These are phyloP conservation scores for Thereva nobilitata DNA, from an alignment of 2,888 invertebrate genomes.

Conservation along the genomic window DNA sequence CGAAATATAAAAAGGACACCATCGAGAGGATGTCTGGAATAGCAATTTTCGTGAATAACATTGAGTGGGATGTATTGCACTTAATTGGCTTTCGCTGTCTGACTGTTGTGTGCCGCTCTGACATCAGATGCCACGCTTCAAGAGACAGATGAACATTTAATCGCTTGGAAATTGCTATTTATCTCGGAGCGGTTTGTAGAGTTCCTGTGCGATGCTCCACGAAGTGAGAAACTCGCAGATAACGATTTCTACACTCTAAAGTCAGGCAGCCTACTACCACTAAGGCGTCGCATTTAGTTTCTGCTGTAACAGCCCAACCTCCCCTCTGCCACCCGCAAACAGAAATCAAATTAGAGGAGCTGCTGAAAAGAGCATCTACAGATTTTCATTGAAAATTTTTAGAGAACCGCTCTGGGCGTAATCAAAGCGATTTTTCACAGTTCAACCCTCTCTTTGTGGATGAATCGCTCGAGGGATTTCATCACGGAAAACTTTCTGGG, in stretches of 20 bases:
- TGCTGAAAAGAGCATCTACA: conserved; percentile 39
- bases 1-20: not conserved
- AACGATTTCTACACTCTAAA: conserved; percentile 7
- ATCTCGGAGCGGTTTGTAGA: conserved; percentile 12
- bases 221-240: conserved; percentile 23
- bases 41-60: not conserved
- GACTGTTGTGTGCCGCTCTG: conserved; percentile 12
- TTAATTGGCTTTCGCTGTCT: conserved; percentile 39
- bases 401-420: conserved; percentile 38
- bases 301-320: no score
- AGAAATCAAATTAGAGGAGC: conserved; percentile 35
- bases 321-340: not conserved
- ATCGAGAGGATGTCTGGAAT: not conserved
- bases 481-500: conserved; percentile 28
- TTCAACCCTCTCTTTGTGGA: conserved; percentile 37
- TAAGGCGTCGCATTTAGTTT: no score
- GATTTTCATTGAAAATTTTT: conserved; percentile 39
- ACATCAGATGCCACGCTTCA: conserved; percentile 24
- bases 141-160: conserved; percentile 39
- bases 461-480: conserved; percentile 36
- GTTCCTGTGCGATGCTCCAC: not conserved
- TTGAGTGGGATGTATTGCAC: conserved; percentile 23
- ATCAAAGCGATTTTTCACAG: conserved; percentile 38
- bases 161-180: conserved; percentile 40
- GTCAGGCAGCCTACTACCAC: no score